Evolutionary conservation across 2,888 invertebrate species (phyloP), one percentile per base, ranked within the genome.

Genomic region (Esperia sulphurella): DNA sequence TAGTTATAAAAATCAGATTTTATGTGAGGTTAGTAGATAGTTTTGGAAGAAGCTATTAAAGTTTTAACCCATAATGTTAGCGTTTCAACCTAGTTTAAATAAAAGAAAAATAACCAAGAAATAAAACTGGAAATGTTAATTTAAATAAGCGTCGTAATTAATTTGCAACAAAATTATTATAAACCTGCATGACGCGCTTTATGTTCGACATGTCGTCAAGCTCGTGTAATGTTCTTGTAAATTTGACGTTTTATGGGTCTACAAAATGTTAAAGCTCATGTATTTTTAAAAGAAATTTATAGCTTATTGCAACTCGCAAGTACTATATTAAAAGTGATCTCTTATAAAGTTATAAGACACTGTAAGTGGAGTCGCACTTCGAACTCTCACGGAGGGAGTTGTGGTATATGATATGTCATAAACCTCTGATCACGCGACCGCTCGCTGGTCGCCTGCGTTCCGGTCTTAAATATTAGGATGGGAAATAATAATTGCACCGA

Each of bases 401-500:
- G 50, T 50, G 50, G 47, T 51, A 51, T 48, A 51, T 45, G 51
- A 48, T 51, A 51, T 29, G 12, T 21, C 45, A 51, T 51, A 51
- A 51, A 51, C 33, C 48, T 45, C 41, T 14, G 51, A 46, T 48
- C 51, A 48, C 51, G 51, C 51, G 43, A 51, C 41, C 33, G 12
- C 13, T 38, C 33, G 12, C 33, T 45, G 43, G 50, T 30, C 42
- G 47, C 50, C 45, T 47, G 47, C 47, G 44, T 45, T 48, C 37
- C 48, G 45, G 49, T 50, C 58, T 55, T 61, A 52, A 53, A 63
- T 61, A 59, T 62, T 63, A 60, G 67, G 63, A 63, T 59, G 62
- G 59, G 65, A 60, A 67, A 75, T 74, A 82, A 79, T 85, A 85
- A 86, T 85, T 82, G 85, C 82, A 72, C 74, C 73, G 62, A 65